A percentile compares a stretch with the other conserved stretches of the same genome.
Evolutionary conservation across 2,113 vertebrate genomes (phyloP).

Genomic region (Butorides virescens): DNA sequence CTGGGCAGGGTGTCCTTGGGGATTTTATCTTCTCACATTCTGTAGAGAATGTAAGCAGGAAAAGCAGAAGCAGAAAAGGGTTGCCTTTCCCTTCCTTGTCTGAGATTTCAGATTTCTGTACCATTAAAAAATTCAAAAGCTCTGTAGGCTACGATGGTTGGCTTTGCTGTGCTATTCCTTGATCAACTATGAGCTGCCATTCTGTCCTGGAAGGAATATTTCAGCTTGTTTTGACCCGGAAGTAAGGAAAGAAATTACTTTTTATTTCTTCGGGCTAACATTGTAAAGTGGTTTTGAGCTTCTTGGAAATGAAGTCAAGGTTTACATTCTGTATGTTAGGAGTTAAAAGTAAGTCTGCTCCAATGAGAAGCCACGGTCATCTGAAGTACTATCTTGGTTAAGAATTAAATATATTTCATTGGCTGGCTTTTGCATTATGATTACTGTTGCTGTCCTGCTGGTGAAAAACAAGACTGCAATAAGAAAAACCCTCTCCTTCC

Average conservation of each 20-base stretch:
- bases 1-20: neutral
- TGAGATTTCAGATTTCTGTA: neutral
- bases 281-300: neutral
- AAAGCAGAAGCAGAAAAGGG: neutral
- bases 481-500: neutral
- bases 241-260: neutral
- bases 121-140: neutral
- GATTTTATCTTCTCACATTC: neutral
- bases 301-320: neutral
- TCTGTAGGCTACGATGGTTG: neutral
- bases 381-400: neutral
- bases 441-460: neutral
- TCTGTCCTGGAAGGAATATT: neutral
- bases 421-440: neutral
- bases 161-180: neutral
- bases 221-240: neutral
- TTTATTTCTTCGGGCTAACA: neutral
- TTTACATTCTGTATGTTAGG: neutral
- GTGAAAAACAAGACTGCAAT: neutral
- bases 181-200: neutral
- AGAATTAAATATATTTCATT: neutral
- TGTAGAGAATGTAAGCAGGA: neutral
- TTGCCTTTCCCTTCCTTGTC: neutral
- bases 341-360: neutral
- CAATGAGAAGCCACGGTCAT: neutral